phyloP scores from a whole-genome alignment of 2,113 vertebrate species.

The Pangasianodon hypophthalmus region DNA sequence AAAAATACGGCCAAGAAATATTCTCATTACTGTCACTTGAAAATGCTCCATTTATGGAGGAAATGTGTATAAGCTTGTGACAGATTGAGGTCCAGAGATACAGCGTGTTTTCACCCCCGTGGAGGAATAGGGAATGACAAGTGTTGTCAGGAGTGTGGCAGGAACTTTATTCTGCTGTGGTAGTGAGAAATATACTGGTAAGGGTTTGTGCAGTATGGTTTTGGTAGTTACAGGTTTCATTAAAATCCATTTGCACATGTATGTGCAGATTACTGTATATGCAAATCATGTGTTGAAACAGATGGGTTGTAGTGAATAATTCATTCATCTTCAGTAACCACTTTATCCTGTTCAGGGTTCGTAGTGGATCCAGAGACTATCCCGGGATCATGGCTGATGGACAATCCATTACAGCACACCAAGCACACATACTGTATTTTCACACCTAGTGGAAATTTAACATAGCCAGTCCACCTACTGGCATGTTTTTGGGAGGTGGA shows the following conservation, averaged over 20 bases:
- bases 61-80: conserved; percentile 48
- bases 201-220: background rate
- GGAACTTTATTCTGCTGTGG: conserved; percentile 48
- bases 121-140: conserved; percentile 51
- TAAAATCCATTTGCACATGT: background rate
- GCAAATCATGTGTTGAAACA: background rate
- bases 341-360: background rate
- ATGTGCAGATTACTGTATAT: background rate
- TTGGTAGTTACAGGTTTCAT: background rate
- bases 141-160: conserved; percentile 52
- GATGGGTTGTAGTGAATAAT: conserved; percentile 10
- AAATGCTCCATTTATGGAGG: conserved; percentile 47
- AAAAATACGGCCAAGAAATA: conserved; percentile 26
- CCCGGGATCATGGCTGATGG: background rate
- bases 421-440: background rate
- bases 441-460: background rate
- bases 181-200: conserved; percentile 31
- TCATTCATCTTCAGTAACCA: background rate
- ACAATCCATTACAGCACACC: background rate
- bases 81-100: conserved; percentile 59
- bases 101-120: conserved; percentile 34
- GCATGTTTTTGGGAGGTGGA: background rate
- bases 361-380: background rate
- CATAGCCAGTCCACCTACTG: background rate
- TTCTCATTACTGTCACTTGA: conserved; percentile 61